phyloP scores from a whole-genome alignment of 2,113 vertebrate genomes.

The Typhlomys cinereus region DNA sequence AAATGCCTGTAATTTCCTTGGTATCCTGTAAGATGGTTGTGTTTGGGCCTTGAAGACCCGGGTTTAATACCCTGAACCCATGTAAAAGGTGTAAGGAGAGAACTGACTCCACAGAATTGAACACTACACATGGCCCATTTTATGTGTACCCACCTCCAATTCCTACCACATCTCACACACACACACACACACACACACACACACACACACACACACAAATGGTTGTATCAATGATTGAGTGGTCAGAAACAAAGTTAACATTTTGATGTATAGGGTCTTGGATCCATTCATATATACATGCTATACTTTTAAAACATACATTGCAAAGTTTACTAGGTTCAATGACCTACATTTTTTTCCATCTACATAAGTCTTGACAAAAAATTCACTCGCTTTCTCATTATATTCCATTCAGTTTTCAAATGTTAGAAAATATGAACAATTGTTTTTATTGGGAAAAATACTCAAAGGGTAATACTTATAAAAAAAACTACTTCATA shows the following conservation, averaged over 20 bases:
- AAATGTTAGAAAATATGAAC: conserved; percentile 32
- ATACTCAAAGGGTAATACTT: too few relatives aligned
- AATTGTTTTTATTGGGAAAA: conserved; percentile 36
- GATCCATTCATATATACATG: neutral
- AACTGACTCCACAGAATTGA: too few relatives aligned
- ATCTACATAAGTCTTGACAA: neutral
- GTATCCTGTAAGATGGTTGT: neutral
- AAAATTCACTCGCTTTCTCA: neutral
- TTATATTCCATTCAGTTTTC: conserved; percentile 7
- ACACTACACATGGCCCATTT: too few relatives aligned
- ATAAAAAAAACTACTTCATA: conserved; percentile 41
- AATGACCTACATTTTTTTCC: neutral
- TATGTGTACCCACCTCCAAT: too few relatives aligned
- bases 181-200: too few relatives aligned
- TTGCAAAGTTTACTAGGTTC: conserved; percentile 12
- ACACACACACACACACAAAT: too few relatives aligned
- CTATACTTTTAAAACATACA: neutral
- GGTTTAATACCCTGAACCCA: too few relatives aligned
- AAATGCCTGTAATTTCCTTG: neutral
- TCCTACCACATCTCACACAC: too few relatives aligned
- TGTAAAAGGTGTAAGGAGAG: too few relatives aligned
- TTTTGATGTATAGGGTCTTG: conserved; percentile 17
- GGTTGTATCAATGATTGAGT: too few relatives aligned
- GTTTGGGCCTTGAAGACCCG: too few relatives aligned
- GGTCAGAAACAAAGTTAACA: neutral